phyloP scores from a whole-genome alignment of 1,140 invertebrate species.

The Cyclina sinensis region DNA sequence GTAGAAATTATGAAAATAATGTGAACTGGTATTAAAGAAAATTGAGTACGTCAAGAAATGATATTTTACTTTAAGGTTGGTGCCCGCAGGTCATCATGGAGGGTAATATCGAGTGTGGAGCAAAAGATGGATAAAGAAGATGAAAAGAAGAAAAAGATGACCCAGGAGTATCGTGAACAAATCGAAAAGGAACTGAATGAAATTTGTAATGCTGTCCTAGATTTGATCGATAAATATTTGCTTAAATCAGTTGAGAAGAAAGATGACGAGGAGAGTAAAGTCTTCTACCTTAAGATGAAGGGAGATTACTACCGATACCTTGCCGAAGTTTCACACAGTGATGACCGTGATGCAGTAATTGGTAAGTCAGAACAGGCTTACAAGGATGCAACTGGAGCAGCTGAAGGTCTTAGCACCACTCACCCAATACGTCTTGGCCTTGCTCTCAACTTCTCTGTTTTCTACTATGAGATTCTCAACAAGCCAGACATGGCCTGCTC shows the following conservation, averaged over 20 bases:
- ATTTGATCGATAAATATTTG: conserved; percentile 98
- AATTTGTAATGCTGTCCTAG: conserved; percentile 99
- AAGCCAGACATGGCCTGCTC: conserved; percentile 91
- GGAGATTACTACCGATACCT: conserved; percentile 99
- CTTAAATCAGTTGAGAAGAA: conserved; percentile 65
- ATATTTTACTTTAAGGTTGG: conserved; percentile 89
- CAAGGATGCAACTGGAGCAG: conserved; percentile 97
- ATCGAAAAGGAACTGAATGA: conserved; percentile 99
- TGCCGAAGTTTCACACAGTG: conserved; percentile 97
- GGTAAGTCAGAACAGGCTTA: conserved; percentile 98
- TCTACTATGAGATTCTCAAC: conserved; percentile 99
- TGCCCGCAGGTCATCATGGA: conserved; percentile 98
- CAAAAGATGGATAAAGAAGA: conserved; percentile 93
- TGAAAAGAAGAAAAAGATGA: conserved; percentile 90
- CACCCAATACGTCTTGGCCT: conserved; percentile 95
- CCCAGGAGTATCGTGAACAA: conserved; percentile 94
- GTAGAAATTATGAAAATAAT: no score
- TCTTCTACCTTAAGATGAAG: conserved; percentile 87
- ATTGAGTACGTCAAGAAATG: no score
- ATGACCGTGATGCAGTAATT: conserved; percentile 97
- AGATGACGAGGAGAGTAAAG: conserved; percentile 44
- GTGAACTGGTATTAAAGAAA: no score
- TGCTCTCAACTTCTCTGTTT: conserved; percentile 98
- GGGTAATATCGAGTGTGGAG: conserved; percentile 99
- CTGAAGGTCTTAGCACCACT: conserved; percentile 98